Evolutionary conservation across 2,113 vertebrate genomes (phyloP).

Genomic region (Ageneiosus marmoratus): DNA sequence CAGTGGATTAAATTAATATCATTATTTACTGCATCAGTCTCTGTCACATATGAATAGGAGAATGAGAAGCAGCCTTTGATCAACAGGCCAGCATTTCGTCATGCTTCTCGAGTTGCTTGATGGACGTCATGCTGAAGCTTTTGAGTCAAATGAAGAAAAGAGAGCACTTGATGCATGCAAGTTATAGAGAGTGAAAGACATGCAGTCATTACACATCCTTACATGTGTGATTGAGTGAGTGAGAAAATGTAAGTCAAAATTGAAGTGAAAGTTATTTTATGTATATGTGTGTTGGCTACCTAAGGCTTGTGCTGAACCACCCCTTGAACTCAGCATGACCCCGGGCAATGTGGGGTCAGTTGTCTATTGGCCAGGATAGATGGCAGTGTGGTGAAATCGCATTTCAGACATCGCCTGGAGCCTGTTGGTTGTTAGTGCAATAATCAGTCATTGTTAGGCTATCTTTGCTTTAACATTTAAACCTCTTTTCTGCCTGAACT

Average conservation of each 20-base stretch:
- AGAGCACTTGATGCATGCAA: not conserved
- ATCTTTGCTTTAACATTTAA: constrained; percentile 64
- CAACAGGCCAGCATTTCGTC: constrained; percentile 43
- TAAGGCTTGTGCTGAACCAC: constrained; percentile 48
- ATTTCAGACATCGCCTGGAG: constrained; percentile 74
- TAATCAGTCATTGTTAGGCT: constrained; percentile 77
- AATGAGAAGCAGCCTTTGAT: constrained; percentile 45
- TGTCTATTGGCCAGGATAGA: constrained; percentile 77
- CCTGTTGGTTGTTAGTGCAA: constrained; percentile 73
- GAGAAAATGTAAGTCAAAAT: constrained; percentile 4
- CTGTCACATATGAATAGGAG: constrained; percentile 48
- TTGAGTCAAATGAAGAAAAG: not conserved
- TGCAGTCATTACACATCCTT: not conserved
- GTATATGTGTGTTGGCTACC: constrained; percentile 29
- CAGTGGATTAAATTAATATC: constrained; percentile 52
- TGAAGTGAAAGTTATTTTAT: constrained; percentile 21
- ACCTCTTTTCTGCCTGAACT: constrained; percentile 42
- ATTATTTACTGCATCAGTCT: constrained; percentile 53
- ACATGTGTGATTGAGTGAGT: constrained; percentile 16
- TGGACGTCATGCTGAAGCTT: constrained; percentile 18
- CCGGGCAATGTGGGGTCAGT: constrained; percentile 68
- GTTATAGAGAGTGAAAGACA: not conserved
- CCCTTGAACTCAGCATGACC: constrained; percentile 74
- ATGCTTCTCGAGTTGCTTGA: constrained; percentile 38
- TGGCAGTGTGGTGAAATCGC: constrained; percentile 70